Conservation (phyloP, 2,888 invertebrate genomes). For the Rhorus exstirpatorius region DNA sequence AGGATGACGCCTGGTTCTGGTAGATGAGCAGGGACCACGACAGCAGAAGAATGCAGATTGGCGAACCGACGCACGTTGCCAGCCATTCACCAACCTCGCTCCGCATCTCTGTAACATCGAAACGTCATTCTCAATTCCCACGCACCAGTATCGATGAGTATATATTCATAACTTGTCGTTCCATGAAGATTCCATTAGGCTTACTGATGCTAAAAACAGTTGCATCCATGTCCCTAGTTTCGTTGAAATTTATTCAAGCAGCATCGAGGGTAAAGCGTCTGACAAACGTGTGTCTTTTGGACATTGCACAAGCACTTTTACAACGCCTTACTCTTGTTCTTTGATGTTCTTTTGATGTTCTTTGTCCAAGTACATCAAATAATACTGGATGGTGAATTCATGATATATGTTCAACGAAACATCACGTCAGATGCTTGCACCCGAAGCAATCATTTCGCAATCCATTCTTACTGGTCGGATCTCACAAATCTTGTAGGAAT, state of each 20-base stretch:
- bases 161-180: background rate
- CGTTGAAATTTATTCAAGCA: background rate
- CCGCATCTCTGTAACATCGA: conserved; percentile 81
- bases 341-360: no score
- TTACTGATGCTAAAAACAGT: background rate
- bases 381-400: no score
- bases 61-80: conserved; percentile 86
- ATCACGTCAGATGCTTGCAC: no score
- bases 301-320: background rate
- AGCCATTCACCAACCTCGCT: conserved; percentile 85
- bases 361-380: no score
- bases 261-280: no score
- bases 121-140: conserved; percentile 28
- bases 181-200: background rate
- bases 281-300: background rate
- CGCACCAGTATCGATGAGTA: conserved; percentile 23
- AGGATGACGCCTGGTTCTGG: conserved; percentile 85
- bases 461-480: no score
- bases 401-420: no score
- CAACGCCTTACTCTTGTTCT: no score
- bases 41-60: conserved; percentile 85
- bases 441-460: no score
- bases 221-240: background rate
- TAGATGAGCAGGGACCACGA: conserved; percentile 86
- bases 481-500: no score